Conservation (phyloP, 23 tunicate species). For the Botrylloides violaceus region DNA sequence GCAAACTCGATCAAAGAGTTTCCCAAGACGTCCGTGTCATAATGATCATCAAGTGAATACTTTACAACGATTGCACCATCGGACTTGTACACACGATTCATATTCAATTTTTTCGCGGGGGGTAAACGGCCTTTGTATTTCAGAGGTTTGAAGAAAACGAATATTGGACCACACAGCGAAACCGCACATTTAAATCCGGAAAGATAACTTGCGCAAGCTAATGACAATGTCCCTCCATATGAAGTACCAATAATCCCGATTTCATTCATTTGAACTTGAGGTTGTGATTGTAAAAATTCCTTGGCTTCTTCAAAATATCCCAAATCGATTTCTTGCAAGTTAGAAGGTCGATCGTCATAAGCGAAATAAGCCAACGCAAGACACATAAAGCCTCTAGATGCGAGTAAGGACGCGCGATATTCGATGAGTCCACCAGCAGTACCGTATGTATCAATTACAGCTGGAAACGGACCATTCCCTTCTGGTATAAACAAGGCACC, state of each 20-base stretch:
- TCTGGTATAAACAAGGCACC: conserved; percentile 2
- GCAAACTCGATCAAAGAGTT: not conserved
- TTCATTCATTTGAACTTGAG: not conserved
- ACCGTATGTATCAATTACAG: conserved; percentile 2
- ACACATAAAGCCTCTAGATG: not conserved
- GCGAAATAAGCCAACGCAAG: conserved; percentile 1
- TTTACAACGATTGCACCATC: not conserved
- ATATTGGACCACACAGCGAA: not conserved
- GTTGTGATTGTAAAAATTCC: conserved; percentile 4
- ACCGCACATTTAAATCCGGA: not conserved
- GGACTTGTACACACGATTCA: conserved; percentile 5
- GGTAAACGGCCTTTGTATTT: not conserved
- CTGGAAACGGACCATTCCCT: conserved; percentile 17
- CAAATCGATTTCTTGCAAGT: not conserved
- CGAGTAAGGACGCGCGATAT: not conserved
- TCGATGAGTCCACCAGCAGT: conserved; percentile 14
- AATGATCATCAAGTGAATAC: not conserved
- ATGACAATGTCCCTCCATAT: not conserved
- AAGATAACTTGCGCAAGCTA: not conserved
- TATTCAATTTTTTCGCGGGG: not conserved
- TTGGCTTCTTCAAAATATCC: conserved; percentile 23
- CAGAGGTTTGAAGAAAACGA: not conserved
- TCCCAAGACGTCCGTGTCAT: not conserved
- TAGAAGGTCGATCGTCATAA: conserved; percentile 1
- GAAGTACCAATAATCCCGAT: not conserved